phyloP scores from a whole-genome alignment of 2,113 vertebrate species.

The Orcinus orca region DNA sequence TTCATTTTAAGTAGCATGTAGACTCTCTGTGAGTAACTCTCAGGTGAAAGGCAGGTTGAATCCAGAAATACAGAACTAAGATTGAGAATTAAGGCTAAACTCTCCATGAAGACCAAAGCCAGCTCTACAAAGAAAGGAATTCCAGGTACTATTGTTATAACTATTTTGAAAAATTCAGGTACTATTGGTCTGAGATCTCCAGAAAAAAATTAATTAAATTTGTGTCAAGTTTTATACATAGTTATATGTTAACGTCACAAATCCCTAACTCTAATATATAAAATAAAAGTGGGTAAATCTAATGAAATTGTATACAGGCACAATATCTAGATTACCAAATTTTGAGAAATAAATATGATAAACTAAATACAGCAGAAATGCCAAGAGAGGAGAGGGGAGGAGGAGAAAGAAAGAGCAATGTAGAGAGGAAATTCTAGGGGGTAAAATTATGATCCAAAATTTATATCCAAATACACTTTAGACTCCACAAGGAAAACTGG shows the following conservation, averaged over 20 bases:
- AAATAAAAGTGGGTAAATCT: constrained; percentile 16
- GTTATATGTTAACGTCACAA: not conserved
- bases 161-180: not conserved
- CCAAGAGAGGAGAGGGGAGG: not conserved
- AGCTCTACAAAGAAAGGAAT: not conserved
- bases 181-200: not conserved
- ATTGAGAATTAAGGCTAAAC: not conserved
- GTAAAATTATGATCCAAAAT: not conserved
- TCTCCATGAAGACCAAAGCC: not conserved
- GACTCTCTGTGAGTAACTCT: not conserved
- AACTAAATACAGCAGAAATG: constrained; percentile 22
- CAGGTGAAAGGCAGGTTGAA: not conserved
- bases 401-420: not conserved
- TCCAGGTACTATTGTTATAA: not conserved
- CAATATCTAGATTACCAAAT: not conserved
- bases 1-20: constrained; percentile 14
- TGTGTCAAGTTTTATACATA: not conserved
- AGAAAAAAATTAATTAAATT: not conserved
- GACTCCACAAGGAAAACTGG: not conserved
- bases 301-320: not conserved
- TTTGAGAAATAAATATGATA: not conserved
- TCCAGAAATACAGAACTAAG: not conserved
- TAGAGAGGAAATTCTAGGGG: not conserved
- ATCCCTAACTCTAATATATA: not conserved
- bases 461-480: not conserved